A percentile compares a stretch with the other conserved stretches of the same genome.
Conservation (phyloP, 2,888 invertebrate genomes). For the Hipparchia semele region DNA sequence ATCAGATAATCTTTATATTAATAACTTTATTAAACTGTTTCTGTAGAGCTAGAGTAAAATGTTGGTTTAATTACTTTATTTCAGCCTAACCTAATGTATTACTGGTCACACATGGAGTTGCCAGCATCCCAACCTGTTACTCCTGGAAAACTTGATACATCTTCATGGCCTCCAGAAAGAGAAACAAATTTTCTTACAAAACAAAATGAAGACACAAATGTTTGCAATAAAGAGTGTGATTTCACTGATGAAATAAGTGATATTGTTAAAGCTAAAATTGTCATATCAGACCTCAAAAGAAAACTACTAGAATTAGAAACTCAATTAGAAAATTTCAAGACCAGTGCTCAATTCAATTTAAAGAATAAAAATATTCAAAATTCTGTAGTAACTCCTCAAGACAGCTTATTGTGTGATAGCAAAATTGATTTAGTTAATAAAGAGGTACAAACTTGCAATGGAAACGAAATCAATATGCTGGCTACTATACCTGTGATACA, state of each 20-base stretch:
- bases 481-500: conserved; percentile 73
- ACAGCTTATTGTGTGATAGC: conserved; percentile 51
- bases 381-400: conserved; percentile 51
- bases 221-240: conserved; percentile 55
- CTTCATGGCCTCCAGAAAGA: conserved; percentile 88
- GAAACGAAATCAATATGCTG: conserved; percentile 57
- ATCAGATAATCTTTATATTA: no score
- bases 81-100: conserved; percentile 95
- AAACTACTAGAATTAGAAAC: conserved; percentile 68
- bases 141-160: conserved; percentile 88
- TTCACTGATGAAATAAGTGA: conserved; percentile 69
- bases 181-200: conserved; percentile 51
- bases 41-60: no score
- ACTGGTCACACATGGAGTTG: conserved; percentile 92
- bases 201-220: conserved; percentile 52
- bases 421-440: conserved; percentile 58
- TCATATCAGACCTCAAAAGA: conserved; percentile 65
- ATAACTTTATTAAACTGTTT: no score
- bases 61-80: conserved; percentile 47
- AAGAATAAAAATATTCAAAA: conserved; percentile 66
- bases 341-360: conserved; percentile 63
- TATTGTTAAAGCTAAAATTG: conserved; percentile 65
- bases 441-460: conserved; percentile 63
- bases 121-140: conserved; percentile 86
- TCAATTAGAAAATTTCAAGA: conserved; percentile 69